A percentile compares a stretch with the other conserved stretches of the same genome.
phyloP scores from a whole-genome alignment of 23 tunicate species.

The Halocynthia roretzi region DNA sequence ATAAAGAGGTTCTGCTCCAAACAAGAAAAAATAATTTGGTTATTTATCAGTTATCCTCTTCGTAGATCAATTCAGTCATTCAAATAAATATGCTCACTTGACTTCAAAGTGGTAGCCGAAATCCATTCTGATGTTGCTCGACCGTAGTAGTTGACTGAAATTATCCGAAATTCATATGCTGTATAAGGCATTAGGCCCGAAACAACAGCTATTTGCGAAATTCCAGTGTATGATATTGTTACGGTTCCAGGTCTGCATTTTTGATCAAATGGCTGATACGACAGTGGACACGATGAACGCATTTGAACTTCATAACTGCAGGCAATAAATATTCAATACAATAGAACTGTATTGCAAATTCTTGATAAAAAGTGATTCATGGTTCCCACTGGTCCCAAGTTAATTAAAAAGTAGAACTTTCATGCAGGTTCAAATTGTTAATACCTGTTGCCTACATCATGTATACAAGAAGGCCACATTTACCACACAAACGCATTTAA shows the following conservation, averaged over 20 bases:
- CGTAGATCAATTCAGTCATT: neutral
- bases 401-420: neutral
- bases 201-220: conserved; percentile 14
- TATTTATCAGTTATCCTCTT: neutral
- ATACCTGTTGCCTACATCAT: neutral
- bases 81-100: conserved; percentile 23
- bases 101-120: conserved; percentile 35
- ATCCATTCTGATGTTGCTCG: conserved; percentile 69
- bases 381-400: neutral
- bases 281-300: conserved; percentile 48
- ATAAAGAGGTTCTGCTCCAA: conserved; percentile 51
- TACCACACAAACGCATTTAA: no score
- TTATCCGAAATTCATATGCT: conserved; percentile 53
- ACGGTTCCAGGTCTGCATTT: conserved; percentile 47
- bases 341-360: no score
- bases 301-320: conserved; percentile 58
- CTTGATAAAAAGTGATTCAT: no score
- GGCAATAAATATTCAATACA: neutral
- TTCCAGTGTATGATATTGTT: conserved; percentile 47
- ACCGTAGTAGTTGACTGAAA: conserved; percentile 70
- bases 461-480: no score
- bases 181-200: conserved; percentile 45
- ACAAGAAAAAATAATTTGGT: neutral
- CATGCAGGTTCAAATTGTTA: no score
- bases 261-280: conserved; percentile 51